Percentiles rank a stretch among this genome's conserved stretches.
These are phyloP conservation scores for Zele albiditarsus DNA, from an alignment of 2,888 invertebrate species.

Conservation along the genomic window DNA sequence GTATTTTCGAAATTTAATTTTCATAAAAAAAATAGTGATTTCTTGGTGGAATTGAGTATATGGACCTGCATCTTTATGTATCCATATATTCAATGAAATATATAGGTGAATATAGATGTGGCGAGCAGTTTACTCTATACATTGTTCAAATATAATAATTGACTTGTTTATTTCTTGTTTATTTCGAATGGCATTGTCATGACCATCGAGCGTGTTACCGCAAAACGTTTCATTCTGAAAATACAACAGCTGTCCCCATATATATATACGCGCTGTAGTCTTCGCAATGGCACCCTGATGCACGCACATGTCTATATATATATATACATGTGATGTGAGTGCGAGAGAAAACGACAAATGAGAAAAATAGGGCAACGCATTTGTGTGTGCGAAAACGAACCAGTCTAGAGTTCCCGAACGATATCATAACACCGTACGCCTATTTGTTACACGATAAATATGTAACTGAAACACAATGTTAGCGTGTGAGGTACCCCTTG, in stretches of 20 bases:
- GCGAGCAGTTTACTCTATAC: conserved; percentile 10
- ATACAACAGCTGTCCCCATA: conserved; percentile 60
- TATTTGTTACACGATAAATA: conserved; percentile 71
- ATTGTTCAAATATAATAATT: conserved; percentile 48
- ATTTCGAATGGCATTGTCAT: conserved; percentile 45
- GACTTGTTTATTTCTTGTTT: conserved; percentile 62
- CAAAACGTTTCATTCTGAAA: conserved; percentile 55
- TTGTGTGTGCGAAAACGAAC: conserved; percentile 51
- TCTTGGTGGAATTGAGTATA: no score
- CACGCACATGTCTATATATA: conserved; percentile 35
- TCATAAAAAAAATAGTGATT: neutral
- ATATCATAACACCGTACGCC: conserved; percentile 71
- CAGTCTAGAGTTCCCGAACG: conserved; percentile 61
- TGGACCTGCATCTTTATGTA: no score
- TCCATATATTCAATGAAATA: conserved; percentile 7
- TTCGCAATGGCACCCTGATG: conserved; percentile 33
- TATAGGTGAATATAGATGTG: neutral
- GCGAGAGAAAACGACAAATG: conserved; percentile 25
- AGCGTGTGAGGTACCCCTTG: conserved; percentile 37
- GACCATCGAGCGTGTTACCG: conserved; percentile 58
- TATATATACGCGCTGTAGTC: neutral
- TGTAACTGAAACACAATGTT: conserved; percentile 70
- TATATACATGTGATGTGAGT: conserved; percentile 22
- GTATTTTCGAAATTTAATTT: neutral
- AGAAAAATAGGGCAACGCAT: conserved; percentile 30